Conservation (phyloP, 2,797 vertebrate species). For the Acrocephalus scirpaceus region DNA sequence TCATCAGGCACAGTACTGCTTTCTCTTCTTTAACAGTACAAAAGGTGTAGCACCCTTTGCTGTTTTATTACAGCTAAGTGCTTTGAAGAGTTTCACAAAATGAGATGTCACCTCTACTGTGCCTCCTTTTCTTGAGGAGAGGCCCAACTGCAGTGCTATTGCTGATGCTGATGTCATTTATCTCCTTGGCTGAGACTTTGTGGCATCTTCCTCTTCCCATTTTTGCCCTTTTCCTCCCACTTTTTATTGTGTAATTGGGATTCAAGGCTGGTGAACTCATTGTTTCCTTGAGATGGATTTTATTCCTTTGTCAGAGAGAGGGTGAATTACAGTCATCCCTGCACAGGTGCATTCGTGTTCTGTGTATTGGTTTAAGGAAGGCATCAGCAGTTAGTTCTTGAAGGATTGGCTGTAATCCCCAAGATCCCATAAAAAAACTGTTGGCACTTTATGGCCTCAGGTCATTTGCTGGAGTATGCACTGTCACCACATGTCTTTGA, state of each 20-base stretch:
- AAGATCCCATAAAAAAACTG: neutral
- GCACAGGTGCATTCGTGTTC: neutral
- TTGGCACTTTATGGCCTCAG: neutral
- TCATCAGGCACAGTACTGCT: neutral
- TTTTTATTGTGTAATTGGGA: neutral
- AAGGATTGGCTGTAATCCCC: neutral
- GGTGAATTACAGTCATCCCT: neutral
- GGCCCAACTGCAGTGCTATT: neutral
- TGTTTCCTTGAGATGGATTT: rapidly evolving
- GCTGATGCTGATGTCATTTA: neutral
- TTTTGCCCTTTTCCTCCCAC: neutral
- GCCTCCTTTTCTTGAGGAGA: neutral
- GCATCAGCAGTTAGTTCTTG: neutral
- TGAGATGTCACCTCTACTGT: neutral
- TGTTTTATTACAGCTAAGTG: neutral
- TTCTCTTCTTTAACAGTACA: neutral
- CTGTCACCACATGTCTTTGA: neutral
- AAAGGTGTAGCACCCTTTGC: neutral
- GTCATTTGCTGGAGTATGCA: neutral
- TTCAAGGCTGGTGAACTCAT: neutral
- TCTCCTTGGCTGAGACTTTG: neutral
- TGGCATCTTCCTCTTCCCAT: neutral
- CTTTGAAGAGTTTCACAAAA: neutral
- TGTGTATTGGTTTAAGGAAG: neutral
- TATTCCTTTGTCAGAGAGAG: neutral